Base-by-base conservation (phyloP, 1,140 invertebrate genomes). In the Aphaenogaster ashmeadi region DNA sequence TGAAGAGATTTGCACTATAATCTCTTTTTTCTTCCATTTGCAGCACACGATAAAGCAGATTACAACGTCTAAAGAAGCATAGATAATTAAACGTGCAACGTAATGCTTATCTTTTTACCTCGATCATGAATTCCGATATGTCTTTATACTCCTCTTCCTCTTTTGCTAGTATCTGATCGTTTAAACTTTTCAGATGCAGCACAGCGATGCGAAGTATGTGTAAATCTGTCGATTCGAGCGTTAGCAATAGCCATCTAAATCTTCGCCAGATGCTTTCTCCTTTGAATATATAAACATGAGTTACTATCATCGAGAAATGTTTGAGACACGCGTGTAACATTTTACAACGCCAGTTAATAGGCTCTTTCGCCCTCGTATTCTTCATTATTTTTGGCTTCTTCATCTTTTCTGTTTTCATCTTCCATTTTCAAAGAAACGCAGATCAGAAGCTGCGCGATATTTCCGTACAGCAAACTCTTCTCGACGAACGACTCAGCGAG, bases 101-200 rank as follows among this genome's bases (percentile, higher is more conserved):
- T 74, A 36, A 52, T 7, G 1, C 18, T 9, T 60, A n/a, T 44
- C 41, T 27, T 1, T 41, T 78, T 78, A 78, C 56, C 75, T 78
- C 33, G 0, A 15, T 47, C 27, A 21, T 44, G 21, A 77, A 60
- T 77, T 3, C 11, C 41, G 36, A 64, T 3, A 4, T 21, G 18
- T 21, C 0, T 44, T 77, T 62, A 36, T 2, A 18, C 9, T 50
- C n/a, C 18, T 74, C 21, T 60, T 60, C 18, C 27, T 47, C 15
- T 36, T 21, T n/a, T 62, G 5, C 3, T 78, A n/a, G 11, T 21
- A 13, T 21, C 11, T 79, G 36, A 64, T 18, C 9, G 18, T 21
- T 66, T 4, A 41, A 47, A 62, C 9, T 78, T 47, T 62, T 78
- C 41, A 79, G 60, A 18, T n/a, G 44, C 27, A 36, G 18, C 56